Evolutionary conservation across 1,140 invertebrate genomes (phyloP).

Genomic region (Heliconius hewitsoni): DNA sequence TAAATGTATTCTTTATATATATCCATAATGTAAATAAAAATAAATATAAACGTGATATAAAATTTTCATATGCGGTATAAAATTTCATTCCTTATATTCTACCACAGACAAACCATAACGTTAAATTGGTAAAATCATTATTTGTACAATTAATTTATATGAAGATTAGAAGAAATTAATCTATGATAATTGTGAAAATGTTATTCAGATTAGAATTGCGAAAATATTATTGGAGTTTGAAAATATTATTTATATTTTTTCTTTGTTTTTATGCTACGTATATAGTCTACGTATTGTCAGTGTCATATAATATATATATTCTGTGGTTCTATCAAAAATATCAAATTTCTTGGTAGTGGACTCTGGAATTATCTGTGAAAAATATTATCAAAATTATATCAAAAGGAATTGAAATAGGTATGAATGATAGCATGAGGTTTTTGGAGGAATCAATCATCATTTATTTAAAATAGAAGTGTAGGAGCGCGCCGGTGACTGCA

Average conservation of each 20-base stretch:
- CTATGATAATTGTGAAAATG: too few relatives aligned
- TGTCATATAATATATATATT: background rate
- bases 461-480: constrained; percentile 48
- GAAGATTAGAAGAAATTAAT: too few relatives aligned
- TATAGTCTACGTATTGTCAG: background rate
- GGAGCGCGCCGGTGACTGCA: constrained; percentile 31
- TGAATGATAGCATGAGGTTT: constrained; percentile 69
- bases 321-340: constrained; percentile 2
- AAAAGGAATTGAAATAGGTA: constrained; percentile 67
- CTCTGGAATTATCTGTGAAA: constrained; percentile 64
- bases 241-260: too few relatives aligned
- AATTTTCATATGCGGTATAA: background rate
- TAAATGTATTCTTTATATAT: constrained; percentile 53
- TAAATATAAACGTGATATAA: constrained; percentile 15
- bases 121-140: background rate
- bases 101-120: background rate
- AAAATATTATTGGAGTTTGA: too few relatives aligned
- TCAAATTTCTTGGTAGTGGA: constrained; percentile 43
- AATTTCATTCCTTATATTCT: background rate
- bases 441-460: constrained; percentile 42
- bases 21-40: constrained; percentile 41
- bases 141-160: too few relatives aligned
- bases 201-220: too few relatives aligned
- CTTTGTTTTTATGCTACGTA: background rate
- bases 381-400: constrained; percentile 68